phyloP scores from a whole-genome alignment of 2,888 invertebrate species.

The Trachelus troglodyta region DNA sequence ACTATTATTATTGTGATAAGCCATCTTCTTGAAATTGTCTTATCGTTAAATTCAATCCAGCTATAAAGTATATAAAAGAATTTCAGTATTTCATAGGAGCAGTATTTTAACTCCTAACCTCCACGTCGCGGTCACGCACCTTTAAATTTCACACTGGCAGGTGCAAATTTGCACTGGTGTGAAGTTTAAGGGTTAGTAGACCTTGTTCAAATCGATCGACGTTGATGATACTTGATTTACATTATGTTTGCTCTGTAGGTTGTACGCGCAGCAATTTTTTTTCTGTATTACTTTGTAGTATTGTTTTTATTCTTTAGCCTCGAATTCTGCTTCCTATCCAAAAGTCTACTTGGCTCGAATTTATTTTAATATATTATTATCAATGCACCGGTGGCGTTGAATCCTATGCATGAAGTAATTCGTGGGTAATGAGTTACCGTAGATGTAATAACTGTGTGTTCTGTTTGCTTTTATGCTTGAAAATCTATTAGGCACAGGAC shows the following conservation, averaged over 20 bases:
- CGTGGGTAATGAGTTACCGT: not conserved
- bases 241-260: not conserved
- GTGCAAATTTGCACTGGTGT: no score
- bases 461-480: not conserved
- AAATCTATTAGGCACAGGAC: not conserved
- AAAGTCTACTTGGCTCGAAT: not conserved
- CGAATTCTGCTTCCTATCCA: not conserved
- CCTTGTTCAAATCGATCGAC: not conserved
- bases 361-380: not conserved
- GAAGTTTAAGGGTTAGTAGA: no score
- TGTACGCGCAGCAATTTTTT: not conserved
- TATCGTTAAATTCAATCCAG: not conserved
- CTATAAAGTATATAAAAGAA: not conserved
- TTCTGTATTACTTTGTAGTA: constrained; percentile 7
- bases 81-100: not conserved
- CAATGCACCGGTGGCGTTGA: not conserved
- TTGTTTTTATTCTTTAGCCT: constrained; percentile 2
- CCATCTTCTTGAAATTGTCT: not conserved
- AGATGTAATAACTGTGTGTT: not conserved
- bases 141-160: no score
- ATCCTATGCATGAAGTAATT: not conserved
- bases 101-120: not conserved
- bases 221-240: not conserved
- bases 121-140: no score
- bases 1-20: not conserved